A percentile compares a stretch with the other conserved stretches of the same genome.
phyloP scores from a whole-genome alignment of 1,140 invertebrate genomes.

The Aporrectodea caliginosa region DNA sequence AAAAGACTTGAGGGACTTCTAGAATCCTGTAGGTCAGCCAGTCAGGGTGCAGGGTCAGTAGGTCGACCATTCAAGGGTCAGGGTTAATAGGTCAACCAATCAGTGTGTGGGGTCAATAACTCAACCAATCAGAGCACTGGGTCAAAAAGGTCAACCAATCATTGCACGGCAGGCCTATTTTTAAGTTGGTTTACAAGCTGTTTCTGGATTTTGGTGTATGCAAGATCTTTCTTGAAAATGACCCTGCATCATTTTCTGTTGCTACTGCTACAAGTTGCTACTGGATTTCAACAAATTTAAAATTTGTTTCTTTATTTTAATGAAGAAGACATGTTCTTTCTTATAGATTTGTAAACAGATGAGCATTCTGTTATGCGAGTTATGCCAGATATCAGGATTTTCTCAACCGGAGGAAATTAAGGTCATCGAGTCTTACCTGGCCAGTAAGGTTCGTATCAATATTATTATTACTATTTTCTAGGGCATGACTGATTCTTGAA shows the following conservation, averaged over 20 bases:
- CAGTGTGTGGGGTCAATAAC: no score
- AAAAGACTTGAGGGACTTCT: not conserved
- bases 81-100: no score
- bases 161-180: no score
- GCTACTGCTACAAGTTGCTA: not conserved
- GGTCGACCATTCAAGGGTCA: no score
- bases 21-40: not conserved
- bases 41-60: not conserved
- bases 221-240: not conserved
- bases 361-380: conserved; percentile 78
- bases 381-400: conserved; percentile 77
- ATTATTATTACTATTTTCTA: no score
- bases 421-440: conserved; percentile 66
- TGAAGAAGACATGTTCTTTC: conserved; percentile 18
- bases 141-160: conserved; percentile 4
- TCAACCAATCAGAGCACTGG: no score
- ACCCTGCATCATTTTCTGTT: not conserved
- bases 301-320: not conserved
- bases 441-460: conserved; percentile 44
- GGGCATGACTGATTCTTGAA: no score
- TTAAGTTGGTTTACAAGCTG: not conserved
- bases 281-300: not conserved
- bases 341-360: conserved; percentile 70
- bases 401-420: conserved; percentile 70
- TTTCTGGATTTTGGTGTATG: not conserved